Percentiles rank a stretch among this genome's conserved stretches.
phyloP scores from a whole-genome alignment of 2,797 vertebrate species.

The Gallinago stenura region DNA sequence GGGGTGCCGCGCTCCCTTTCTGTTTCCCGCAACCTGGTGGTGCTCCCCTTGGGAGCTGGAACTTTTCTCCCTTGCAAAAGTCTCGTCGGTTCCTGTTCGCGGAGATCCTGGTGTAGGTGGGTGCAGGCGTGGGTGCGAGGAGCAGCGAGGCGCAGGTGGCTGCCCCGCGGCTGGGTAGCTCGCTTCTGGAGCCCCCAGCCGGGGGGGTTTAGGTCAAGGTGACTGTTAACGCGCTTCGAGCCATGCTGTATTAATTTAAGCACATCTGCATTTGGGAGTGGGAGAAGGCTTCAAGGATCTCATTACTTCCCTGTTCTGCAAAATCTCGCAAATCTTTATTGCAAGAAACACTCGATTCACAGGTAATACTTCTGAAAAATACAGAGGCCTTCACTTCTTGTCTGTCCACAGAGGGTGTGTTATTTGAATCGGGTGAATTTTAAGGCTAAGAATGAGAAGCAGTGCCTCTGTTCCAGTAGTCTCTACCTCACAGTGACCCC shows the following conservation, averaged over 20 bases:
- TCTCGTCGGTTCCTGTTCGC: background rate
- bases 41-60: background rate
- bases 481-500: background rate
- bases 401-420: rapidly evolving
- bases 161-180: background rate
- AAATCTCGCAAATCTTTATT: background rate
- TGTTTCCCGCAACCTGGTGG: rapidly evolving
- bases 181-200: rapidly evolving
- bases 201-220: background rate
- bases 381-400: background rate
- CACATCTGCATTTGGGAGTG: background rate
- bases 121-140: background rate
- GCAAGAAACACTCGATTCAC: background rate
- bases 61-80: background rate
- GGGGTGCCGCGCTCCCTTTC: background rate
- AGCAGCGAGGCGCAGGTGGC: rapidly evolving
- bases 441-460: background rate
- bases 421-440: background rate
- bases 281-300: background rate
- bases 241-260: rapidly evolving
- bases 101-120: rapidly evolving
- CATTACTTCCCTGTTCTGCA: background rate
- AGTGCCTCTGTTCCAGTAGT: background rate
- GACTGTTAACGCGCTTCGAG: rapidly evolving
- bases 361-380: background rate